These are phyloP conservation scores for Pogonocherus hispidulus DNA, from an alignment of 2,888 invertebrate genomes.

Conservation along the genomic window DNA sequence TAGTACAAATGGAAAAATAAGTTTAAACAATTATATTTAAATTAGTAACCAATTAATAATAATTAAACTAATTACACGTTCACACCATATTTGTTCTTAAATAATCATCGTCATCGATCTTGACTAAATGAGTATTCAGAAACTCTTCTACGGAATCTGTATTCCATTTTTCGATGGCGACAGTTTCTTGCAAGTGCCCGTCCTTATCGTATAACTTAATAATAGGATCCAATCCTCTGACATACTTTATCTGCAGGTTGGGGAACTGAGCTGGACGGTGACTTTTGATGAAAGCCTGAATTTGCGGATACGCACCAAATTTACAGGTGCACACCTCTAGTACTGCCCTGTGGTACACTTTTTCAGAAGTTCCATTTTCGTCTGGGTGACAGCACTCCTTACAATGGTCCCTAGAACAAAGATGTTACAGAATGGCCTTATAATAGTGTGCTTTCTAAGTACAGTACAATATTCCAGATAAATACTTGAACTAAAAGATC, in stretches of 20 bases:
- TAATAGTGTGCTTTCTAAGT: too few relatives aligned
- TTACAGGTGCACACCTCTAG: slow-evolving; percentile 98
- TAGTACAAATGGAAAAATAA: too few relatives aligned
- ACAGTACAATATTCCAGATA: too few relatives aligned
- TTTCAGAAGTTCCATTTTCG: slow-evolving; percentile 74
- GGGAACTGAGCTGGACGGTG: slow-evolving; percentile 91
- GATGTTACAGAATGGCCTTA: too few relatives aligned
- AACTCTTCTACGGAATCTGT: slow-evolving; percentile 98
- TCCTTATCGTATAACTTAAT: slow-evolving; percentile 91
- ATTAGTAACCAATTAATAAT: too few relatives aligned
- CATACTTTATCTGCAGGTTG: slow-evolving; percentile 92
- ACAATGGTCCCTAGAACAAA: slow-evolving; percentile 74
- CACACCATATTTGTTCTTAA: slow-evolving; percentile 75
- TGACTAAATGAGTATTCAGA: slow-evolving; percentile 87
- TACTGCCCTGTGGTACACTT: slow-evolving; percentile 91
- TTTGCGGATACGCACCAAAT: slow-evolving; percentile 97
- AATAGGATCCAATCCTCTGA: slow-evolving; percentile 93
- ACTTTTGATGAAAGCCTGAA: slow-evolving; percentile 97
- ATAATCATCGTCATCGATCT: slow-evolving; percentile 73
- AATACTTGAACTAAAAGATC: too few relatives aligned
- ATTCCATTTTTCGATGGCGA: slow-evolving; percentile 99
- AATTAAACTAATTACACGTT: slow-evolving; percentile 32
- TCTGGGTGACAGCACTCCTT: slow-evolving; percentile 86
- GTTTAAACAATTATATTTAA: too few relatives aligned
- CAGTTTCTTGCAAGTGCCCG: slow-evolving; percentile 86